phyloP scores from a whole-genome alignment of 2,113 vertebrate genomes.

The Conger conger region DNA sequence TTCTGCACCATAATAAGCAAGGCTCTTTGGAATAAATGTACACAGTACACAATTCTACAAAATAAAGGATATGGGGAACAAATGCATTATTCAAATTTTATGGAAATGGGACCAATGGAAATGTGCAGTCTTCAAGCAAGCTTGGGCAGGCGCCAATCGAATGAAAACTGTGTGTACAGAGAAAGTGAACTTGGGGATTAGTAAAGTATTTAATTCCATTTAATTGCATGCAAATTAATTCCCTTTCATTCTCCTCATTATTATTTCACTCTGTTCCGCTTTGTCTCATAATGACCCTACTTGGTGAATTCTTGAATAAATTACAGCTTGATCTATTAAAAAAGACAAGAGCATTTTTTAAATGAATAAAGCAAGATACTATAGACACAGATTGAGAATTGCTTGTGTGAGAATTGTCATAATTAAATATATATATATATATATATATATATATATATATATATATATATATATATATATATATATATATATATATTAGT shows the following conservation, averaged over 20 bases:
- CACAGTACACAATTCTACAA: not conserved
- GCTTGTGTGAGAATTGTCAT: no score
- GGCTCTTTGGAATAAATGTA: not conserved
- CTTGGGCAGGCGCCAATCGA: not conserved
- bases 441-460: no score
- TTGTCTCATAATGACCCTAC: not conserved
- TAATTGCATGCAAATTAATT: not conserved
- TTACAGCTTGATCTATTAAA: not conserved
- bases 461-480: no score
- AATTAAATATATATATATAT: no score
- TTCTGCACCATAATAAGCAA: not conserved
- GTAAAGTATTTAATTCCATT: not conserved
- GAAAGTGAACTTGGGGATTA: not conserved
- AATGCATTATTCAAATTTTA: not conserved
- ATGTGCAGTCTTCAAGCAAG: not conserved
- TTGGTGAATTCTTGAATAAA: not conserved
- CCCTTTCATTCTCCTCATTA: not conserved
- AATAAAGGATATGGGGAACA: not conserved
- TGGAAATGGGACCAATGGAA: not conserved
- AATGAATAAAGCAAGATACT: no score
- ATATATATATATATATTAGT: no score
- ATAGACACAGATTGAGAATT: no score
- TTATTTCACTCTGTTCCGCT: not conserved
- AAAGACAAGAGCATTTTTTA: not conserved
- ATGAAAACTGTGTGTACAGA: not conserved